Evolutionary conservation across 2,113 vertebrate species (phyloP).

Genomic region (Morone saxatilis): DNA sequence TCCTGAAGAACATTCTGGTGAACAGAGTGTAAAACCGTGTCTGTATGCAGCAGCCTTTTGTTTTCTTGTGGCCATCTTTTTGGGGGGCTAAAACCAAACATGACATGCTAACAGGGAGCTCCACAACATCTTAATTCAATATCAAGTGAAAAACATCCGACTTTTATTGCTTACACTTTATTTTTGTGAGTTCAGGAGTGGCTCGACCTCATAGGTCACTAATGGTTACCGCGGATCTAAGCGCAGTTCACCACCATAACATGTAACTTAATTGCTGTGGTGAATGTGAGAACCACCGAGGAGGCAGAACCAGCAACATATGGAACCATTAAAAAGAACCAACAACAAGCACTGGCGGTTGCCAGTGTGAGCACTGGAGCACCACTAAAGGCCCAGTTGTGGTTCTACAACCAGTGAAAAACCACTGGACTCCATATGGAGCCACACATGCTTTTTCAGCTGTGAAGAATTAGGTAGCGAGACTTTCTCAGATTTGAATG

Average conservation of each 20-base stretch:
- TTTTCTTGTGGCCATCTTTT: background rate
- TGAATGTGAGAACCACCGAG: conserved; percentile 72
- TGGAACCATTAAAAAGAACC: conserved; percentile 42
- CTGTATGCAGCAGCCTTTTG: background rate
- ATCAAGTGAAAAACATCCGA: background rate
- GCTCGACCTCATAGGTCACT: conserved; percentile 35
- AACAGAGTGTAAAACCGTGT: background rate
- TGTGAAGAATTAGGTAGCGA: conserved; percentile 9
- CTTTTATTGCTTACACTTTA: conserved; percentile 9
- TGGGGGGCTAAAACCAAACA: background rate
- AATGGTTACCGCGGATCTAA: conserved; percentile 52
- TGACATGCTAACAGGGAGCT: background rate
- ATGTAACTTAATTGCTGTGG: conserved; percentile 65
- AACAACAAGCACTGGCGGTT: conserved; percentile 38
- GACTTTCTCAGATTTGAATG: background rate
- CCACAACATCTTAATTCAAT: background rate
- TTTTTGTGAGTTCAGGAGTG: background rate
- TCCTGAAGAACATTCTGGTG: background rate
- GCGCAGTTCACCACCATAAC: conserved; percentile 54
- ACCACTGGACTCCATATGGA: conserved; percentile 58
- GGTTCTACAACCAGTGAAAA: conserved; percentile 62
- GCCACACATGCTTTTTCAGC: conserved; percentile 49
- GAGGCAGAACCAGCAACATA: conserved; percentile 57
- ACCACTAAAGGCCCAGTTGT: conserved; percentile 70
- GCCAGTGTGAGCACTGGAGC: conserved; percentile 31